phyloP scores from a whole-genome alignment of 2,888 invertebrate species.

The Sphinx pinastri region DNA sequence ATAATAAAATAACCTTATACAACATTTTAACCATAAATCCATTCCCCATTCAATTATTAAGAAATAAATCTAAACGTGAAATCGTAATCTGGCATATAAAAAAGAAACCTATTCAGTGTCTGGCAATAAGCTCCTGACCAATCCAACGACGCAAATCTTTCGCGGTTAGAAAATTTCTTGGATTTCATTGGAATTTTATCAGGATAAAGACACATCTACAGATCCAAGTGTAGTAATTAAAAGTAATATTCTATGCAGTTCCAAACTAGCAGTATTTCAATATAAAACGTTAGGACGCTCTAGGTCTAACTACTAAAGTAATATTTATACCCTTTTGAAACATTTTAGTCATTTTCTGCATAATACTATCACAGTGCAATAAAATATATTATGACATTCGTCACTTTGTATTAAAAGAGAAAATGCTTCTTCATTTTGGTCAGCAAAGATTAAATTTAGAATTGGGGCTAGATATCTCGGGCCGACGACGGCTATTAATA shows the following conservation, averaged over 20 bases:
- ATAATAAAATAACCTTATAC: too few species aligned
- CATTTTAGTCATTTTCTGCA: background rate
- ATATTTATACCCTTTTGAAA: background rate
- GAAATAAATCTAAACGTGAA: background rate
- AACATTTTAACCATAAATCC: too few species aligned
- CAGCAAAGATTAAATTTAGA: background rate
- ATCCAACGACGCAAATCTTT: background rate
- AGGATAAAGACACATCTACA: background rate
- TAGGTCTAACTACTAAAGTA: too few species aligned
- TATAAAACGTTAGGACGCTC: too few species aligned
- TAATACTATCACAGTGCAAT: background rate
- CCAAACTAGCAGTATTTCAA: too few species aligned
- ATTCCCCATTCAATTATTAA: too few species aligned
- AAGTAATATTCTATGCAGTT: too few species aligned
- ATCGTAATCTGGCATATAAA: background rate
- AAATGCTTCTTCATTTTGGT: background rate
- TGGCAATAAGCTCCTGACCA: background rate
- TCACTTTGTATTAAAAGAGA: background rate
- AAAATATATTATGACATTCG: too few species aligned
- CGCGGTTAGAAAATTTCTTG: background rate
- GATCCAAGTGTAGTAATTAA: too few species aligned
- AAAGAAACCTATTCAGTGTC: background rate
- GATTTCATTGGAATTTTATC: background rate
- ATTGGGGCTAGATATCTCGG: conserved; percentile 9
- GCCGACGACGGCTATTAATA: conserved; percentile 42